Evolutionary conservation across 2,113 vertebrate species (phyloP), one percentile per base, ranked within the genome.

Genomic region (Romanogobio albipinnatus): DNA sequence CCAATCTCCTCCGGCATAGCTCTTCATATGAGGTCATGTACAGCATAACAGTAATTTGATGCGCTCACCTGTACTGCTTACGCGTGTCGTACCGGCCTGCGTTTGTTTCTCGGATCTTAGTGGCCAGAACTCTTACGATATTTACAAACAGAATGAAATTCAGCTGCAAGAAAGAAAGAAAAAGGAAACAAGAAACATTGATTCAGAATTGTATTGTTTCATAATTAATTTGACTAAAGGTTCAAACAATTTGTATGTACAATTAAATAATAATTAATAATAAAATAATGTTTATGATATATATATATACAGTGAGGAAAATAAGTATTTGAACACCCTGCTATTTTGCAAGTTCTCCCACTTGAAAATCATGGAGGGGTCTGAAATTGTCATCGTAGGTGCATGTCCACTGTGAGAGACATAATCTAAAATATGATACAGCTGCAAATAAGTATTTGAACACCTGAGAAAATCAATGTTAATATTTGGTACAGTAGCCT

Each of bases 111-210:
- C 97, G 93, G 62, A 98, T 96, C 91, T 98, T 98, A 3, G 96
- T 97, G 74, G 96, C 96, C 87, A 98, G 89, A 81, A 97, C 95
- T 88, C 97, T 93, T 9, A 97, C 95, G 0, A 96, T 98, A 89
- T 98, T 98, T 90, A 97, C 93, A 90, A 98, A 97, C 86, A 97
- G 84, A 89, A 97, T 82, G 80, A 97, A 97, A 92, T 98, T 98
- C 82, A 98, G 91, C 97, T 98, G 93, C 49, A 94, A 94, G 81
- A 92, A 39, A 93, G 77, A 90, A 70, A 93, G 78, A 90, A 73
- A 49, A 43, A 83, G 5, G 10, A 47, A 24, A 58, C 5, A 14
- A 36, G 51, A 15, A n/a, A n/a, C n/a, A n/a, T 77, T 76, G 1
- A 73, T 19, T 24, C 7, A 24, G 11, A 62, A 51, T 10, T 49